These are phyloP conservation scores for Sebastolobus altivelis DNA, from an alignment of 2,797 vertebrate genomes.

Conservation along the genomic window DNA sequence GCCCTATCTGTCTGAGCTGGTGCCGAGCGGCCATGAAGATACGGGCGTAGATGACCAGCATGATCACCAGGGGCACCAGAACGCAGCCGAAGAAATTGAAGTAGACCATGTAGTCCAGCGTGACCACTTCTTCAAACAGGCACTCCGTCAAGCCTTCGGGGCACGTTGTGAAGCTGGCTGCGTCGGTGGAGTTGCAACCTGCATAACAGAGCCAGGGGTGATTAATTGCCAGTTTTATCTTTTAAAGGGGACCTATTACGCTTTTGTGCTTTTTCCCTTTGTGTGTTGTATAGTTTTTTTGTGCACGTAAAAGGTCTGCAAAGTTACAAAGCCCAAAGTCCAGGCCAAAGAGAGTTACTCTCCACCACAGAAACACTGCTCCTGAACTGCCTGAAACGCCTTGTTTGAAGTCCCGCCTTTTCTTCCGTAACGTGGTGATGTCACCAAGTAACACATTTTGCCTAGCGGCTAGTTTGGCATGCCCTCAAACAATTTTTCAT, in stretches of 20 bases:
- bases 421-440: too few relatives aligned
- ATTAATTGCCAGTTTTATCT: background rate
- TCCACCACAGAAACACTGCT: too few relatives aligned
- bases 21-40: constrained; percentile 96
- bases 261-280: too few relatives aligned
- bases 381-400: too few relatives aligned
- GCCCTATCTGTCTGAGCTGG: constrained; percentile 92
- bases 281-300: too few relatives aligned
- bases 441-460: too few relatives aligned
- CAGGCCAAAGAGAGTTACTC: too few relatives aligned
- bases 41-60: constrained; percentile 93
- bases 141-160: constrained; percentile 87
- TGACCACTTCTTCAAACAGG: constrained; percentile 93
- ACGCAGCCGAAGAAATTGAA: constrained; percentile 98
- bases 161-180: constrained; percentile 72
- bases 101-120: constrained; percentile 97
- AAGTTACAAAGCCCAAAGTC: too few relatives aligned
- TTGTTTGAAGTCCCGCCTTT: too few relatives aligned
- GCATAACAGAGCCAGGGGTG: constrained; percentile 4
- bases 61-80: constrained; percentile 90
- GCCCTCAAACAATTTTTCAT: background rate
- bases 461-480: too few relatives aligned
- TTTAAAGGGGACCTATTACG: background rate
- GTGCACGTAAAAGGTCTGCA: too few relatives aligned
- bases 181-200: constrained; percentile 56